Percentiles rank a stretch among this genome's conserved stretches.
These are phyloP conservation scores for Idris sp. DNA, from an alignment of 1,140 invertebrate genomes.

Conservation along the genomic window DNA sequence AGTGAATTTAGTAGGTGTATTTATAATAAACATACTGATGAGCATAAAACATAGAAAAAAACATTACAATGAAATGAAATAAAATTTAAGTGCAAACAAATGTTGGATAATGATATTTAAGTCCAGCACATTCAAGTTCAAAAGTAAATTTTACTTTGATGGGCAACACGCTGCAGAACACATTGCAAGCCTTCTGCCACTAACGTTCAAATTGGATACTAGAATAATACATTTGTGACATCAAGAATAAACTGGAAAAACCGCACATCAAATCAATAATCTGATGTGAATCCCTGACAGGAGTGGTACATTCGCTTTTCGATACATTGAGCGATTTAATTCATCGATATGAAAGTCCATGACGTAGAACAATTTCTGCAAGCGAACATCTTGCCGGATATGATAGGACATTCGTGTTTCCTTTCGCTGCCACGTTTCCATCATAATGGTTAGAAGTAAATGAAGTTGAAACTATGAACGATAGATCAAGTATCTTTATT, in stretches of 20 bases:
- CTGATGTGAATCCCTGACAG: slow-evolving; percentile 48
- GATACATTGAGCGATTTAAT: slow-evolving; percentile 41
- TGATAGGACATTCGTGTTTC: slow-evolving; percentile 60
- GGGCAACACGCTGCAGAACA: slow-evolving; percentile 22
- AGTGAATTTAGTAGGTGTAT: too few species aligned
- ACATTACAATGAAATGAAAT: too few species aligned
- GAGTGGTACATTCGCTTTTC: slow-evolving; percentile 38
- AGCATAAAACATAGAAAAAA: too few species aligned
- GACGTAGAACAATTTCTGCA: slow-evolving; percentile 48
- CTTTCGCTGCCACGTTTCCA: slow-evolving; percentile 36
- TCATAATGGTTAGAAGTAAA: slow-evolving; percentile 45
- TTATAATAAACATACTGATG: too few species aligned
- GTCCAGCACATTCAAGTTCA: slow-evolving; percentile 7
- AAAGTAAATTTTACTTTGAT: slow-evolving; percentile 49
- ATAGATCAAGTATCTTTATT: slow-evolving; percentile 33
- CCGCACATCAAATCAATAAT: slow-evolving; percentile 44
- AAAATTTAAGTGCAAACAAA: too few species aligned
- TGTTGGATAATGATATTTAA: slow-evolving; percentile 21
- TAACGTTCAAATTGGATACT: slow-evolving; percentile 52
- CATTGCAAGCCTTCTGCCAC: slow-evolving; percentile 24
- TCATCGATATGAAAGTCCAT: slow-evolving; percentile 52
- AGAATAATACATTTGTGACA: slow-evolving; percentile 49
- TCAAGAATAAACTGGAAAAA: slow-evolving; percentile 46
- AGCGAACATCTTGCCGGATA: slow-evolving; percentile 56
- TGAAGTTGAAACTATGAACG: slow-evolving; percentile 39